phyloP scores from a whole-genome alignment of 1,140 invertebrate species.

The Trissolcus basalis region DNA sequence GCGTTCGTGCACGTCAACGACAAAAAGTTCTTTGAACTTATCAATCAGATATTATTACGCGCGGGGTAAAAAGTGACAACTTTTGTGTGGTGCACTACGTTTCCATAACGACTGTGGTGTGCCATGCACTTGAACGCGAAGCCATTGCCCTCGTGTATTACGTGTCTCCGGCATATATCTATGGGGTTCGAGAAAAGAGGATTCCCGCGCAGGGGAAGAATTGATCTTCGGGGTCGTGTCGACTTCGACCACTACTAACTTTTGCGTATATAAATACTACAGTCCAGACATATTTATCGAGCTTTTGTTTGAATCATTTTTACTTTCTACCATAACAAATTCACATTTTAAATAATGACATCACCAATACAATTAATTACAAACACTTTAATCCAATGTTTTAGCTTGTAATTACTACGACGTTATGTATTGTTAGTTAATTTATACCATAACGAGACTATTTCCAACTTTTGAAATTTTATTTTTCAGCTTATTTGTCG shows the following conservation, averaged over 20 bases:
- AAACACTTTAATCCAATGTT: too few relatives aligned
- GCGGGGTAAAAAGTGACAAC: conserved; percentile 51
- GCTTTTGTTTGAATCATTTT: conserved; percentile 6
- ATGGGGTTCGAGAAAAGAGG: conserved; percentile 43
- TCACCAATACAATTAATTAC: too few relatives aligned
- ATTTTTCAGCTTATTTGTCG: too few relatives aligned
- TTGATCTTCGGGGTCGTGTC: conserved; percentile 49
- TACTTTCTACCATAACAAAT: neutral
- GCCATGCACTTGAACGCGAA: conserved; percentile 42
- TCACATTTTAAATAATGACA: too few relatives aligned
- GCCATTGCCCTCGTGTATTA: conserved; percentile 63
- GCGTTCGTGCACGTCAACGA: conserved; percentile 14
- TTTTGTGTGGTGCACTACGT: conserved; percentile 54
- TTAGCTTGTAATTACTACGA: too few relatives aligned
- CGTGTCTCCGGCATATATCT: conserved; percentile 44
- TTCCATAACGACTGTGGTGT: conserved; percentile 62
- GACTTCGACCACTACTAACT: conserved; percentile 22
- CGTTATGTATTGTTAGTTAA: too few relatives aligned
- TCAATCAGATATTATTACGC: conserved; percentile 42
- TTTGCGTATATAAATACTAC: conserved; percentile 34
- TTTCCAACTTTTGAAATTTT: too few relatives aligned
- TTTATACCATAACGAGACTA: too few relatives aligned
- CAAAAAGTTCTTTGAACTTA: conserved; percentile 50
- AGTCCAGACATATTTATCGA: conserved; percentile 24
- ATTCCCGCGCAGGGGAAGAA: conserved; percentile 48